These are phyloP conservation scores for Eriosoma lanigerum DNA, from an alignment of 1,140 invertebrate species.

Conservation along the genomic window DNA sequence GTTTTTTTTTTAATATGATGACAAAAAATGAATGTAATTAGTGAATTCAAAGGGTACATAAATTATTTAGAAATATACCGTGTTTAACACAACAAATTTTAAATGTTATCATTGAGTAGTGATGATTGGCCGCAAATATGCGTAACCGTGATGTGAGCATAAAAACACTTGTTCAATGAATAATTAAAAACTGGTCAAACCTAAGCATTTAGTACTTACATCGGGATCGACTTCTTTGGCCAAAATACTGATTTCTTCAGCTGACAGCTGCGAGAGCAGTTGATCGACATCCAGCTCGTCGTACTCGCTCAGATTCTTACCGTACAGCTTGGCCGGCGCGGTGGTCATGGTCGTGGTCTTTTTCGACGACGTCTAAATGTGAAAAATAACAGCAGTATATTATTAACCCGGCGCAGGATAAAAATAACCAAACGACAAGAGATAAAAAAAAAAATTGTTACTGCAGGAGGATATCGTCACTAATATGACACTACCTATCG, in stretches of 20 bases:
- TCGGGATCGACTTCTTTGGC: slow-evolving; percentile 99
- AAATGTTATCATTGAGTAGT: not conserved
- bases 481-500: not conserved
- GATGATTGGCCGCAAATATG: not conserved
- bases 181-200: not conserved
- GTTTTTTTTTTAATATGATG: too few species aligned
- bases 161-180: not conserved
- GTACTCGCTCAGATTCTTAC: slow-evolving; percentile 76
- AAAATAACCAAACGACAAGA: not conserved
- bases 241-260: slow-evolving; percentile 94
- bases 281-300: slow-evolving; percentile 97
- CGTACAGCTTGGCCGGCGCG: slow-evolving; percentile 84
- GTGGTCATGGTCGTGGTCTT: slow-evolving; percentile 86
- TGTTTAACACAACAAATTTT: too few species aligned
- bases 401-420: not conserved
- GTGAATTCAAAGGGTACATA: too few species aligned
- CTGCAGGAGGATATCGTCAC: too few species aligned
- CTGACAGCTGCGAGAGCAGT: slow-evolving; percentile 87
- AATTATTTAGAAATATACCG: too few species aligned
- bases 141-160: not conserved
- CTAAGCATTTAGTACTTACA: slow-evolving; percentile 69
- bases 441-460: not conserved
- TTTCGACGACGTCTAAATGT: slow-evolving; percentile 70
- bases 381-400: not conserved
- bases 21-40: too few species aligned